Evolutionary conservation across 2,888 invertebrate species (phyloP).

Genomic region (Griposia aprilina): DNA sequence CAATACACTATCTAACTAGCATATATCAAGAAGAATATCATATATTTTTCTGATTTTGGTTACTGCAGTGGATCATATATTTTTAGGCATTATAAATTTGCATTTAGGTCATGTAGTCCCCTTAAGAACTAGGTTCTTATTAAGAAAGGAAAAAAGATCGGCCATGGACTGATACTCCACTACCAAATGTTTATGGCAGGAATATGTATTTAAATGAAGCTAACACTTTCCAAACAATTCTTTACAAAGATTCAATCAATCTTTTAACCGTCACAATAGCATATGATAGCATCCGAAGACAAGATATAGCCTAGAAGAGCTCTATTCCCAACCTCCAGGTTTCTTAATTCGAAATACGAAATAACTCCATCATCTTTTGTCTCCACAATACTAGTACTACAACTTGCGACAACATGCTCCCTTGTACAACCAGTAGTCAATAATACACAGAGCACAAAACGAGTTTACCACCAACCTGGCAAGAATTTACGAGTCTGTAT

Average conservation of each 20-base stretch:
- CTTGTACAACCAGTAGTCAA: not conserved
- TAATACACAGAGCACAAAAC: constrained; percentile 30
- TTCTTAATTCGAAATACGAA: not conserved
- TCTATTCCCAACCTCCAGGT: not conserved
- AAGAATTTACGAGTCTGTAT: constrained; percentile 77
- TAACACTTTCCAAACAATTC: not conserved
- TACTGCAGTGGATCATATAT: no score
- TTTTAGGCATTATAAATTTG: no score
- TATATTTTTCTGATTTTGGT: no score
- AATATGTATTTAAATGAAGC: not conserved
- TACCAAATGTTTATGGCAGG: not conserved
- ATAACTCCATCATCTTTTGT: not conserved
- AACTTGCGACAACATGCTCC: not conserved
- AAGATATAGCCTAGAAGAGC: not conserved
- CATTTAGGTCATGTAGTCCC: no score
- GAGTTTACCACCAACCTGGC: constrained; percentile 56
- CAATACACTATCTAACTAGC: no score
- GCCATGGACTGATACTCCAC: not conserved
- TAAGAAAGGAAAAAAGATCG: no score
- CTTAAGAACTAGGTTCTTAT: no score
- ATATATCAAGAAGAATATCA: no score
- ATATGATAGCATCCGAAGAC: not conserved
- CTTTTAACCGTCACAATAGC: not conserved
- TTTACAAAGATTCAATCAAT: not conserved
- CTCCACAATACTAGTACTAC: not conserved